Percentiles rank a stretch among this genome's conserved stretches.
Conservation (phyloP, 2,113 vertebrate genomes). For the Seriola aureovittata region DNA sequence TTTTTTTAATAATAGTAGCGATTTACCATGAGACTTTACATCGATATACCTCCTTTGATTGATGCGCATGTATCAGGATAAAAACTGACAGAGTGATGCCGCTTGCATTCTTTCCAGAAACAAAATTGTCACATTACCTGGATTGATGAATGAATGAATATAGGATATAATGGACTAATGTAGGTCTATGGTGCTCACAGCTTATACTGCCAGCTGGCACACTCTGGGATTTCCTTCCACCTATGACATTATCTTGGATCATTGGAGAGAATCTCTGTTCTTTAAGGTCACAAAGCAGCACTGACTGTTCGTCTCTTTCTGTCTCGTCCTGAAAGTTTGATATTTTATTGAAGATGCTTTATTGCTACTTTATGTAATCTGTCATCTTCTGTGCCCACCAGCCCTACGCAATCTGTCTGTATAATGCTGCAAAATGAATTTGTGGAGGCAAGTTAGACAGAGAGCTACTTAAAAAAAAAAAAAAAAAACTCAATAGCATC, state of each 20-base stretch:
- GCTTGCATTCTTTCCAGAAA: not conserved
- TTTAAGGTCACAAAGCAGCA: not conserved
- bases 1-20: not conserved
- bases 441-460: slow-evolving; percentile 20
- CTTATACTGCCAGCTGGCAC: not conserved
- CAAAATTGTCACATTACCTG: not conserved
- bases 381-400: slow-evolving; percentile 29
- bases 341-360: slow-evolving; percentile 34
- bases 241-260: not conserved
- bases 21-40: not conserved
- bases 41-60: not conserved
- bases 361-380: slow-evolving; percentile 10
- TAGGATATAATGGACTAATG: not conserved
- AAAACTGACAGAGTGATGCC: not conserved
- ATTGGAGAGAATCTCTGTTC: not conserved
- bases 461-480: slow-evolving; percentile 17
- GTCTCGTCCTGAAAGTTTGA: not conserved
- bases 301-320: slow-evolving; percentile 12
- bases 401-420: not conserved
- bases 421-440: slow-evolving; percentile 29
- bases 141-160: not conserved
- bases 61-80: not conserved
- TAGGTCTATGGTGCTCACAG: not conserved
- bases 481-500: not conserved
- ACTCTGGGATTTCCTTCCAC: not conserved